phyloP scores from a whole-genome alignment of 2,797 vertebrate genomes.

The Rhabdophis nuchalis region DNA sequence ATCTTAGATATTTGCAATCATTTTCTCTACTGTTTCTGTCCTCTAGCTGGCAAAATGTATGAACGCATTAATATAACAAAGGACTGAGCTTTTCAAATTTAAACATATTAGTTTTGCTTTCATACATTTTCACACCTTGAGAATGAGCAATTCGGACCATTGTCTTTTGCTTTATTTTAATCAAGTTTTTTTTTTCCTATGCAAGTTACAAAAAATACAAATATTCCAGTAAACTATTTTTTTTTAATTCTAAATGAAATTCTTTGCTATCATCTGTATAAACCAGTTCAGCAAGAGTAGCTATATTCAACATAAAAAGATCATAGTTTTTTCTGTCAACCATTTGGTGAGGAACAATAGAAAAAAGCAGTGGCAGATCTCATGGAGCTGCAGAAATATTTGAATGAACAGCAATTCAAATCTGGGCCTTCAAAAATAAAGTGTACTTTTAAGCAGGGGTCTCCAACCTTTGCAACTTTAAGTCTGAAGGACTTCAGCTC shows the following conservation, averaged over 20 bases:
- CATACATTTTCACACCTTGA: not conserved
- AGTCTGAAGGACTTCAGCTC: too few species aligned
- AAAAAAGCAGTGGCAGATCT: not conserved
- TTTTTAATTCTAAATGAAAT: not conserved
- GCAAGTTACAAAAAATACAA: not conserved
- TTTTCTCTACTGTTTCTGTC: not conserved
- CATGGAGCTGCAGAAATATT: not conserved
- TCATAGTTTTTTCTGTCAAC: not conserved
- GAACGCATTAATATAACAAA: not conserved
- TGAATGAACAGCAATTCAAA: not conserved
- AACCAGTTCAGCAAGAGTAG: not conserved
- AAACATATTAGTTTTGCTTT: not conserved
- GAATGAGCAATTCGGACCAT: not conserved
- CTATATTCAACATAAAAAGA: not conserved
- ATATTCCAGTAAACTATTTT: not conserved
- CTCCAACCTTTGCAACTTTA: too few species aligned
- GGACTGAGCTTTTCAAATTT: not conserved
- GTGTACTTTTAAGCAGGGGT: not conserved
- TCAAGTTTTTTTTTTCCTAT: not conserved
- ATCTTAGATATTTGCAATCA: slow-evolving; percentile 35
- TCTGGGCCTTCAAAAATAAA: not conserved
- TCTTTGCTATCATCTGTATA: not conserved
- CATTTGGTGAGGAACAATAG: not conserved
- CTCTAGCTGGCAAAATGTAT: not conserved
- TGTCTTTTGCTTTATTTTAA: not conserved